These are phyloP conservation scores for Orchestia grillus DNA, from an alignment of 1,140 invertebrate genomes.

Conservation along the genomic window DNA sequence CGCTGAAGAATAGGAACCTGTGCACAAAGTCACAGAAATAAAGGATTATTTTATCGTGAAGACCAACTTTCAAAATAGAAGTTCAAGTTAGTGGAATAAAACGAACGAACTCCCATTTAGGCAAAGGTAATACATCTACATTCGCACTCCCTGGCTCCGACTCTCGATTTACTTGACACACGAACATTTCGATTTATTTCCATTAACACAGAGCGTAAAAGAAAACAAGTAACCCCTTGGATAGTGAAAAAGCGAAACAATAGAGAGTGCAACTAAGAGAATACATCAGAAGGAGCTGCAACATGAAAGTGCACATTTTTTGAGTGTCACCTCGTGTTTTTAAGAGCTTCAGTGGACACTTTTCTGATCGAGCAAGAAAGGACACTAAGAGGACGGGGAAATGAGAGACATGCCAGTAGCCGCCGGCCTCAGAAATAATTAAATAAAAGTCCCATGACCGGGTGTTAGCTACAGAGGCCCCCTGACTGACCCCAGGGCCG, in stretches of 20 bases:
- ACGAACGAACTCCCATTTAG: neutral
- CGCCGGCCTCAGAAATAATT: too few species aligned
- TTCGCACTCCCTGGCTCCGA: neutral
- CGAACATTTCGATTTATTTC: neutral
- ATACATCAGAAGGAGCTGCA: too few species aligned
- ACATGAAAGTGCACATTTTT: too few species aligned
- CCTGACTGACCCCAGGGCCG: conserved; percentile 77
- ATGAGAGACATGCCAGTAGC: too few species aligned
- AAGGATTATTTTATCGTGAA: neutral
- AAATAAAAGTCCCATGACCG: too few species aligned
- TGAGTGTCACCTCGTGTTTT: too few species aligned
- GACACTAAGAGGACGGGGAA: neutral
- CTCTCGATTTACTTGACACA: neutral
- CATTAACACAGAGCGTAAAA: too few species aligned
- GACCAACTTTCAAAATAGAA: neutral
- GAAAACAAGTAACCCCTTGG: too few species aligned
- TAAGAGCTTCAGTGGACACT: too few species aligned
- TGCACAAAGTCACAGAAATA: neutral
- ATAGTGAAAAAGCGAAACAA: too few species aligned
- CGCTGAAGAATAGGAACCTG: conserved; percentile 84
- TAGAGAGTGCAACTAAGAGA: too few species aligned
- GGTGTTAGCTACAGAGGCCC: neutral
- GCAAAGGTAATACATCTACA: neutral
- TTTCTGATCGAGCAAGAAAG: neutral
- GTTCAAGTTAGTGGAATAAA: neutral